Evolutionary conservation across 2,888 invertebrate genomes (phyloP), one percentile per base, ranked within the genome.

Genomic region (Eulithis testata): DNA sequence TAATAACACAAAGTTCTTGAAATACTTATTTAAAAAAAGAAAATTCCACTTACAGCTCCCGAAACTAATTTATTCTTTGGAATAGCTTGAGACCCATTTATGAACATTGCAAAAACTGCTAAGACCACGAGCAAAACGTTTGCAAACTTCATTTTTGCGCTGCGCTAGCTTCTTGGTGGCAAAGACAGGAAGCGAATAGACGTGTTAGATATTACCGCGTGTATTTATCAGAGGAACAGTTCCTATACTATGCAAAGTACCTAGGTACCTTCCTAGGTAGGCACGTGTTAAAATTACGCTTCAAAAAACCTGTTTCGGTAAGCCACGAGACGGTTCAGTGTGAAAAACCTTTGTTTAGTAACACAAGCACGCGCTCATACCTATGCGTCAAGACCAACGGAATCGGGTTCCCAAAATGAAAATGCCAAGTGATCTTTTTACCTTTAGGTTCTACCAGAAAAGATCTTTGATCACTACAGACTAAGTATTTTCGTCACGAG

Each of bases 21-120:
- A 21, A 21, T 21, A 21, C 21, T 21, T 21, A 21, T 21, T n/a
- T 44, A 44, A 44, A n/a, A 50, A 14, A 21, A 52, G 8, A 7
- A 7, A 40, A 8, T 40, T 9, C 3, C 5, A 65, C 65, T 63
- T 60, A 68, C 60, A 49, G 63, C 52, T 31, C 65, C 68, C 11
- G 66, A 66, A 56, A 59, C 36, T 58, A 52, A 65, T 52, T 65
- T 61, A 54, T 69, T 69, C 67, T 12, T 73, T 76, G 78, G 77
- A 64, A 14, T 69, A 70, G 43, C 65, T 70, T 47, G 62, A 76
- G 52, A 36, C 40, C 59, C 37, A 8, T 56, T 51, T 3, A 65
- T 36, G 43, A 62, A 36, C 45, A 68, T 14, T 4, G 64, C 63
- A 14, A 71, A 47, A 11, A 58, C 1, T 49, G 59, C 43, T 66